phyloP scores from a whole-genome alignment of 2,113 vertebrate species.

The Gavialis gangeticus region DNA sequence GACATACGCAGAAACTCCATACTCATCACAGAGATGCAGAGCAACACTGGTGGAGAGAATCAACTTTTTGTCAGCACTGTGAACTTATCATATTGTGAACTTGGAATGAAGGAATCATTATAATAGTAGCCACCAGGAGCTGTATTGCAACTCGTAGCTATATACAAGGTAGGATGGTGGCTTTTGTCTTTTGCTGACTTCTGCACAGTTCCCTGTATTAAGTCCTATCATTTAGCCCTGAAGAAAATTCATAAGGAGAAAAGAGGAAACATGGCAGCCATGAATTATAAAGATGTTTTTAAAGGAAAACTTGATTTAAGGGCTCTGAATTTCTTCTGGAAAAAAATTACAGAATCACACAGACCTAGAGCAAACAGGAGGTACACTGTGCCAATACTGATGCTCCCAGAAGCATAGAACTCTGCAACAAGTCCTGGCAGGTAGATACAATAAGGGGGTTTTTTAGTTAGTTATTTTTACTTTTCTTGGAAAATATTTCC shows the following conservation, averaged over 20 bases:
- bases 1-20: too few species aligned
- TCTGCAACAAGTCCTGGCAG: background rate
- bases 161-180: too few species aligned
- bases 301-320: background rate
- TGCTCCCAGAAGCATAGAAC: background rate
- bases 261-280: background rate
- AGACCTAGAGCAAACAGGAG: fast-evolving
- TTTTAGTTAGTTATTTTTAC: background rate
- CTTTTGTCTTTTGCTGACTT: background rate
- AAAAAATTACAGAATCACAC: background rate
- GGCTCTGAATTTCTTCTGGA: background rate
- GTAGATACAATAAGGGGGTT: background rate
- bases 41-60: background rate
- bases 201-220: background rate
- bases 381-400: background rate
- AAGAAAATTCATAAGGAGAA: background rate
- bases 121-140: fast-evolving
- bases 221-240: background rate
- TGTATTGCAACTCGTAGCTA: background rate
- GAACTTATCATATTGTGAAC: background rate
- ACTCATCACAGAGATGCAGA: background rate
- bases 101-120: background rate
- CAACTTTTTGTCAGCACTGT: background rate
- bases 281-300: background rate
- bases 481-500: background rate